Evolutionary conservation across 2,888 invertebrate species (phyloP), one percentile per base, ranked within the genome.

Genomic region (Choreutis nemorana): DNA sequence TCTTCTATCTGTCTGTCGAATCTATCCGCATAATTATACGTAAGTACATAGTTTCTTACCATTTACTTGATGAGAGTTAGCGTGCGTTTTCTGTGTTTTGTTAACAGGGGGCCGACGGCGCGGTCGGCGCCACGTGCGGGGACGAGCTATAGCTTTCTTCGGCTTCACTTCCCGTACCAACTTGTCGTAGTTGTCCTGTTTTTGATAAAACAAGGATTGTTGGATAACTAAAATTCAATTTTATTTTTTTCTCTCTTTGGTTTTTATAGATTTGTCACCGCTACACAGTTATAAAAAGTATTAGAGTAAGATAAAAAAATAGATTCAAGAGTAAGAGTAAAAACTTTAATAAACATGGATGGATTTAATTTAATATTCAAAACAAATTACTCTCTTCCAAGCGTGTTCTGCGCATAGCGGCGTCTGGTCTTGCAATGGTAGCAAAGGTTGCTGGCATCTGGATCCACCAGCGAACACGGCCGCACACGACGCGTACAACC

Each of bases 401-500:
- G 90, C 89, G 65, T 96, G 95, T 48, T 91, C 91, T 4, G 86
- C 81, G 59, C 95, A 96, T 4, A 95, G 80, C 26, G 95, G 93
- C 55, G 93, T 81, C 57, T 93, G 71, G 13, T 68, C 67, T 6
- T 61, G 58, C 32, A 79, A 60, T 51, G 75, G 75, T 32, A 79
- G 29, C 16, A 80, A 60, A 39, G 79, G 78, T 41, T 72, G 73
- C 39, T 66, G 60, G 44, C 80, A 80, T 34, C 75, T 60, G 37
- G 70, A 56, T 2, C 79, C 79, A 26, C 72, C 78, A 2, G 77
- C 77, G 52, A 79, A 80, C 37, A 79, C 79, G 1, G 80, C 79
- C 0, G 77, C 72, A 32, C 80, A 80, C 20, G 78, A 55, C 7
- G 72, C 70, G 44, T 75, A 79, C 38, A 93, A 68, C 42, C 89